A percentile compares a stretch with the other conserved stretches of the same genome.
These are phyloP conservation scores for Corythornis cristatus DNA, from an alignment of 2,113 vertebrate genomes.

Conservation along the genomic window DNA sequence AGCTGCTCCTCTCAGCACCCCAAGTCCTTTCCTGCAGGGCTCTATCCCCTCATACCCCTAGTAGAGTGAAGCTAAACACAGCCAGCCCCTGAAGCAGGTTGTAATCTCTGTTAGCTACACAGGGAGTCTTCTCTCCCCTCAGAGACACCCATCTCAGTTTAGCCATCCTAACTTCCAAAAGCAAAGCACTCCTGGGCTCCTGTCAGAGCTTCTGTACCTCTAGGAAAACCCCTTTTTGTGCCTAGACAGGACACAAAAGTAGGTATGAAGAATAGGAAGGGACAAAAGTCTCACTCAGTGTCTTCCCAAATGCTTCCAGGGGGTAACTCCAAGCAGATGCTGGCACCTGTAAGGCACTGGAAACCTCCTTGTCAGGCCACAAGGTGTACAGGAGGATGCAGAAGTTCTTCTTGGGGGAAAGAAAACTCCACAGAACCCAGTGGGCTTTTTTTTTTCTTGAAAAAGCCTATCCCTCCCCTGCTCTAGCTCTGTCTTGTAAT, in stretches of 20 bases:
- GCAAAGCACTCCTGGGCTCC: not conserved
- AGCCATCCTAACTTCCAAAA: not conserved
- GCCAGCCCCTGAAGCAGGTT: not conserved
- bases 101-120: not conserved
- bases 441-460: not conserved
- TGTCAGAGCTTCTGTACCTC: fast-evolving
- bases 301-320: not conserved
- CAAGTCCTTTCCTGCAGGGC: too few relatives aligned
- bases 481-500: not conserved
- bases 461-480: too few relatives aligned
- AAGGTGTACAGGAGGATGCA: not conserved
- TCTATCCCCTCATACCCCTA: not conserved
- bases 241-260: not conserved
- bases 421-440: fast-evolving
- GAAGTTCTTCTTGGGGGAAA: not conserved
- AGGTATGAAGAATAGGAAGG: not conserved
- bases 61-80: fast-evolving
- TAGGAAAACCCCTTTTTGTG: not conserved
- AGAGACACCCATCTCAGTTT: not conserved
- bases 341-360: not conserved
- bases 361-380: not conserved
- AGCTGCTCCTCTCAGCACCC: too few relatives aligned
- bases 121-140: not conserved
- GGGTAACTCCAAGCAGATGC: not conserved
- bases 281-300: not conserved